These are phyloP conservation scores for Globodera rostochiensis DNA, from an alignment of 1,140 invertebrate species.

Conservation along the genomic window DNA sequence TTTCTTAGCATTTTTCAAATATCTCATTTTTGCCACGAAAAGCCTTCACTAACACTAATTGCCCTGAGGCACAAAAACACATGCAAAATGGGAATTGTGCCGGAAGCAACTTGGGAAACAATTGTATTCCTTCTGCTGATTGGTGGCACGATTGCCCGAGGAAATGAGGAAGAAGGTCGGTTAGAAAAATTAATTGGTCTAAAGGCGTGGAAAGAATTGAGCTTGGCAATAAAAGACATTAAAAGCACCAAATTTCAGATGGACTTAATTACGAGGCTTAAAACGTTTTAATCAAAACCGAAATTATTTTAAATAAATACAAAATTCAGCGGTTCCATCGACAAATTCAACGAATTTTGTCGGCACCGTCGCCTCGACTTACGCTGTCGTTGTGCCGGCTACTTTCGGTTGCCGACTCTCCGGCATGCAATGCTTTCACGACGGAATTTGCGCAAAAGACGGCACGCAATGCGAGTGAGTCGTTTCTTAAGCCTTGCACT, in stretches of 20 bases:
- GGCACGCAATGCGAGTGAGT: constrained; percentile 25
- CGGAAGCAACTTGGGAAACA: background rate
- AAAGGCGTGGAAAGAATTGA: no score
- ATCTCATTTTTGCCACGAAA: background rate
- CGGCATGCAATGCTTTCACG: constrained; percentile 19
- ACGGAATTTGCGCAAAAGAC: constrained; percentile 17
- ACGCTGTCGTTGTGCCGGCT: background rate
- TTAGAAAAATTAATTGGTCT: background rate
- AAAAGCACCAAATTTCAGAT: no score
- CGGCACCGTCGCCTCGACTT: no score
- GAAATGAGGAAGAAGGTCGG: background rate
- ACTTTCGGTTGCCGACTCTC: constrained; percentile 10
- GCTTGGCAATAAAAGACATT: no score
- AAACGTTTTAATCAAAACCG: background rate
- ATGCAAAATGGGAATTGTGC: background rate
- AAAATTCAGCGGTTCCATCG: background rate
- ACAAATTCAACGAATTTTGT: background rate
- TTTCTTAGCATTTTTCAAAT: background rate
- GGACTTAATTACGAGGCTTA: no score
- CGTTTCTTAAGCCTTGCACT: background rate
- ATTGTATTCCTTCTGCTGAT: background rate
- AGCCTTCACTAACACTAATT: background rate
- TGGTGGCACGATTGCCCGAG: background rate
- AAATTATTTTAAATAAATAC: background rate
- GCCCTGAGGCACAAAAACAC: background rate